These are phyloP conservation scores for Tursiops truncatus DNA, from an alignment of 2,113 vertebrate genomes.

Conservation along the genomic window DNA sequence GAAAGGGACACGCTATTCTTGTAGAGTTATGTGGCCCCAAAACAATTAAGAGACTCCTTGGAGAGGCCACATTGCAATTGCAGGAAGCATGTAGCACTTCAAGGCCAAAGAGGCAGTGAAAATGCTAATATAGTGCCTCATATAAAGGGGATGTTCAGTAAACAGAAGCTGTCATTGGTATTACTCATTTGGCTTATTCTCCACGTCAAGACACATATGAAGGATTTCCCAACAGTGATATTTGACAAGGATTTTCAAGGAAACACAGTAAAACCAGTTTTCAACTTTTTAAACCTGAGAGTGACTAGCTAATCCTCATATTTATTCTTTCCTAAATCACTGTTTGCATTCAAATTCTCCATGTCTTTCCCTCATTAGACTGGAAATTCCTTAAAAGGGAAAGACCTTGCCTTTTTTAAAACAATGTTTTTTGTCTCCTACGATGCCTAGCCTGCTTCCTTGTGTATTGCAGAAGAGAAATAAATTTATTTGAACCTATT, in stretches of 20 bases:
- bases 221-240: not conserved
- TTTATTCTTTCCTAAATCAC: not conserved
- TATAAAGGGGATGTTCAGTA: not conserved
- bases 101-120: not conserved
- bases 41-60: not conserved
- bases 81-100: not conserved
- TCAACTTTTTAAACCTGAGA: not conserved
- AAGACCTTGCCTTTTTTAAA: not conserved
- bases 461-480: not conserved
- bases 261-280: not conserved
- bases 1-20: slow-evolving; percentile 21
- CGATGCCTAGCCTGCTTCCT: not conserved
- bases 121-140: not conserved
- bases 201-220: not conserved
- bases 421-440: not conserved
- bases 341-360: not conserved
- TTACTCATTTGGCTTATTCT: not conserved
- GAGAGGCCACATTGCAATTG: not conserved
- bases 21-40: not conserved
- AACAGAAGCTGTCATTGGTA: not conserved
- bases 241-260: not conserved
- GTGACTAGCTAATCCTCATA: not conserved
- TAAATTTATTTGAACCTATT: not conserved
- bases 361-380: not conserved
- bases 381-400: not conserved